Evolutionary conservation across 2,113 vertebrate genomes (phyloP).

Genomic region (Rhadina sibilatrix): DNA sequence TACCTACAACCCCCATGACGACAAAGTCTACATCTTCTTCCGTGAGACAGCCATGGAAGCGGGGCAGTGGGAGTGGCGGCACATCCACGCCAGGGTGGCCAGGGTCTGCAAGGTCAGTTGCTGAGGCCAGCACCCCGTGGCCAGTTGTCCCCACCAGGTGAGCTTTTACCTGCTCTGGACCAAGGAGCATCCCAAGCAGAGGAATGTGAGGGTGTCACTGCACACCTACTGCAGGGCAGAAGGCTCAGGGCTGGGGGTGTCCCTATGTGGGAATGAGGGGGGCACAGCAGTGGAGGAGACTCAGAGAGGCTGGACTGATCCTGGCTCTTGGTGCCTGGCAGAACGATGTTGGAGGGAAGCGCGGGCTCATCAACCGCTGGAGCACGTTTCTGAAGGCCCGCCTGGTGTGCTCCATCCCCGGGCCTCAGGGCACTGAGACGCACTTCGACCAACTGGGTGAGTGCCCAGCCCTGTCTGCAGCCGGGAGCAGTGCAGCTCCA

Average conservation of each 20-base stretch:
- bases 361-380: slow-evolving; percentile 88
- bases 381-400: slow-evolving; percentile 88
- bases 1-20: slow-evolving; percentile 81
- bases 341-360: slow-evolving; percentile 84
- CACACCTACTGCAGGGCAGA: background rate
- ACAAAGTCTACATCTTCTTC: slow-evolving; percentile 89
- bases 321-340: slow-evolving; percentile 30
- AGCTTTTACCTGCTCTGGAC: background rate
- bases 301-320: background rate
- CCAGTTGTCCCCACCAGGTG: background rate
- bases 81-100: slow-evolving; percentile 82
- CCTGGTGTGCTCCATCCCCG: slow-evolving; percentile 82
- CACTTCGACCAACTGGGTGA: slow-evolving; percentile 84
- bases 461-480: background rate
- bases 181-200: background rate
- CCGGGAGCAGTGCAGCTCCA: fast-evolving
- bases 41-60: slow-evolving; percentile 80
- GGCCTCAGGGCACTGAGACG: slow-evolving; percentile 77
- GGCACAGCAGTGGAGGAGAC: fast-evolving
- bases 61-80: slow-evolving; percentile 76
- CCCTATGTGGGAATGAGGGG: background rate
- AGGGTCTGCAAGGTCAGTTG: slow-evolving; percentile 84
- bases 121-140: background rate
- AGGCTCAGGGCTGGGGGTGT: background rate
- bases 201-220: background rate